These are phyloP conservation scores for Chloroclystis v-ata DNA, from an alignment of 2,888 invertebrate genomes.

Conservation along the genomic window DNA sequence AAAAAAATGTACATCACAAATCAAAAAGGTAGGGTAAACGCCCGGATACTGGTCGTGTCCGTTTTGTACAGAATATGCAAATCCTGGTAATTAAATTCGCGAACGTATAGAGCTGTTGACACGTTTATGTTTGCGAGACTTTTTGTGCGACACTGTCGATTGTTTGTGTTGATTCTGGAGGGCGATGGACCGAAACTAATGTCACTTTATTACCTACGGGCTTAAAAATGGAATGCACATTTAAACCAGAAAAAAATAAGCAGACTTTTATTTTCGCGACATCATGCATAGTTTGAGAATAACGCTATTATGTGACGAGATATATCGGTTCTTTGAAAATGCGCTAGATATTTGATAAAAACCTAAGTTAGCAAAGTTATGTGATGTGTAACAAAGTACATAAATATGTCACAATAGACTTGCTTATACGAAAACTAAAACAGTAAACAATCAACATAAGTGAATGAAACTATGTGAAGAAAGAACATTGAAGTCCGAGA, in stretches of 20 bases:
- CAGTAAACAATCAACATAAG: not conserved
- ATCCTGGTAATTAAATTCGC: constrained; percentile 61
- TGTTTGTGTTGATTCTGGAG: constrained; percentile 2
- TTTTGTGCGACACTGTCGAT: constrained; percentile 4
- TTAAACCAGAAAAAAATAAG: too few species aligned
- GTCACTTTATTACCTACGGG: not conserved
- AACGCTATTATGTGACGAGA: too few species aligned
- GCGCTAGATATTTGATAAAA: too few species aligned
- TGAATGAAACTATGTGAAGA: not conserved
- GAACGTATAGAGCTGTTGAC: constrained; percentile 50
- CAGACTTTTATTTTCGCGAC: too few species aligned
- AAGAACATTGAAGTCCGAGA: constrained; percentile 3
- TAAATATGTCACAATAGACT: too few species aligned
- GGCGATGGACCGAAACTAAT: not conserved
- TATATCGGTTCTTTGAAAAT: too few species aligned
- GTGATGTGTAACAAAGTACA: too few species aligned
- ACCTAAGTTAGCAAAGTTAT: too few species aligned
- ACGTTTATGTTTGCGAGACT: constrained; percentile 40
- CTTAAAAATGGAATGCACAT: not conserved
- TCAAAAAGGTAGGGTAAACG: constrained; percentile 49
- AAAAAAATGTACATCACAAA: constrained; percentile 39
- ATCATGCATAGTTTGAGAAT: too few species aligned
- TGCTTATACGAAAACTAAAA: too few species aligned
- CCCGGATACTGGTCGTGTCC: constrained; percentile 38
- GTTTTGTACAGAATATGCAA: constrained; percentile 57